These are phyloP conservation scores for Xestia c-nigrum DNA, from an alignment of 2,888 invertebrate species.

Conservation along the genomic window DNA sequence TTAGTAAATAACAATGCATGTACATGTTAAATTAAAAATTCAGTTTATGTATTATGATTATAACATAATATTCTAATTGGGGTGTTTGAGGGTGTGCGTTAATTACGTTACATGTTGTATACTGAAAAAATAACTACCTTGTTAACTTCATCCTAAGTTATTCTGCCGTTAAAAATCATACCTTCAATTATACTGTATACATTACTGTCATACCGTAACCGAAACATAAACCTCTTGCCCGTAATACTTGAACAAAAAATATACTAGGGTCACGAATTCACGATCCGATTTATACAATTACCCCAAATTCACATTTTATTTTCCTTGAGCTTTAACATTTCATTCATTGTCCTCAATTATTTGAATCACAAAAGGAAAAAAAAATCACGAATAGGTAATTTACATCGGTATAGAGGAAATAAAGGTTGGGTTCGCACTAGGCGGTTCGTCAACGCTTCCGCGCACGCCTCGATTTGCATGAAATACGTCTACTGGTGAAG, in stretches of 20 bases:
- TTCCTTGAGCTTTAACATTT: conserved; percentile 52
- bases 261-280: conserved; percentile 21
- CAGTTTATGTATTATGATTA: too few relatives aligned
- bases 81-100: too few relatives aligned
- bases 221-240: conserved; percentile 31
- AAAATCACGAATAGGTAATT: conserved; percentile 52
- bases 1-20: too few relatives aligned
- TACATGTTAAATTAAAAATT: too few relatives aligned
- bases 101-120: too few relatives aligned
- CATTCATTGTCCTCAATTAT: conserved; percentile 57
- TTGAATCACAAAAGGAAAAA: conserved; percentile 59
- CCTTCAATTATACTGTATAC: conserved; percentile 38
- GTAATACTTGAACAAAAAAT: conserved; percentile 26
- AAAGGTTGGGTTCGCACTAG: conserved; percentile 28
- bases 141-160: conserved; percentile 23
- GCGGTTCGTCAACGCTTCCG: conserved; percentile 25
- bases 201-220: conserved; percentile 47
- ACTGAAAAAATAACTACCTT: conserved; percentile 38
- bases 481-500: conserved; percentile 39
- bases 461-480: conserved; percentile 48
- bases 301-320: conserved; percentile 57
- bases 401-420: conserved; percentile 49
- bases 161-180: conserved; percentile 35
- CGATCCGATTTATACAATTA: conserved; percentile 57
- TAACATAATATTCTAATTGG: too few relatives aligned